Evolutionary conservation across 1,140 invertebrate genomes (phyloP), one percentile per base, ranked within the genome.

Genomic region (Holotrichia oblita): DNA sequence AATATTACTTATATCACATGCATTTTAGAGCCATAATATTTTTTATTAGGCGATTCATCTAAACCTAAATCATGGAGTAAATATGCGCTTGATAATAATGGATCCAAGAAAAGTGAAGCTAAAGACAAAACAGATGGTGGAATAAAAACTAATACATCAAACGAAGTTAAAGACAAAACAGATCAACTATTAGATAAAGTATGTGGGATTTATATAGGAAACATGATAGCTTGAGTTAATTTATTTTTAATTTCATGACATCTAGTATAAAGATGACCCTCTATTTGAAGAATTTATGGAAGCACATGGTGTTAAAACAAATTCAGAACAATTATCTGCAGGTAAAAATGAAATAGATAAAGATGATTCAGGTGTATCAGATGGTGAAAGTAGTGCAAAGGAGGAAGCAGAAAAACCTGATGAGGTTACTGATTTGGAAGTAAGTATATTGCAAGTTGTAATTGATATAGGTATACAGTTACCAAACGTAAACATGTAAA

Each of bases 41-140:
- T n/a, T n/a, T n/a, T n/a, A 84, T 81, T 77, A 90, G 94, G 95
- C 10, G 94, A 96, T 88, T 86, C 90, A 22, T 91, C 90, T 55
- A 98, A 97, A 87, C 94, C 96, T n/a, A 92, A 94, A 87, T 90
- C 96, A 0, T 97, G 96, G 95, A 98, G 95, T 86, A 95, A 95
- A 89, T 93, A 95, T 89, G 90, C 94, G 6, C 81, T 89, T 17
- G 94, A 95, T 80, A 94, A 92, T 86, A 89, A 90, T 80, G 88
- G 89, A 17, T 89, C 89, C 83, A 90, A 92, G 83, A 91, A 91
- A 85, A 80, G 86, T 59, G 86, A 91, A 83, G 75, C 81, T 61
- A 78, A 79, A 40, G n/a, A n/a, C n/a, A 80, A 83, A 40, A 79
- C 83, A 4, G 77, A 59, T 69, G 8, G 22, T 59, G 69, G 59